These are phyloP conservation scores for Theretra japonica DNA, from an alignment of 2,888 invertebrate genomes.

Conservation along the genomic window DNA sequence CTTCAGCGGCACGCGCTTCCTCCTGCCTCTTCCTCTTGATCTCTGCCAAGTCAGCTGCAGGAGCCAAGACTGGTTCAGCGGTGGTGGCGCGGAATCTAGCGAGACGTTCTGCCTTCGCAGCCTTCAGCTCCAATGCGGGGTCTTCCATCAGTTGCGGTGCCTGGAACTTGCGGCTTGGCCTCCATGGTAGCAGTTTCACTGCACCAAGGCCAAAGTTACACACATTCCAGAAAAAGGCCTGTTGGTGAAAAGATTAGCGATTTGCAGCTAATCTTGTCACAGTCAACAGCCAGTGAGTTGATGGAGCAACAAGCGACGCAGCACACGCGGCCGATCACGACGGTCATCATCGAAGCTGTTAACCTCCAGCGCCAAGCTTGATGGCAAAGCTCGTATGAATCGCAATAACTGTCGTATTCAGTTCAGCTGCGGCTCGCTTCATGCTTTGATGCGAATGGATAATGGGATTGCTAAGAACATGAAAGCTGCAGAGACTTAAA, in stretches of 20 bases:
- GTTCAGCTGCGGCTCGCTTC: conserved; percentile 62
- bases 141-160: conserved; percentile 84
- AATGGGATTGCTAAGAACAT: conserved; percentile 47
- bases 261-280: conserved; percentile 7
- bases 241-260: conserved; percentile 39
- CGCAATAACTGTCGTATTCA: conserved; percentile 55
- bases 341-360: conserved; percentile 66
- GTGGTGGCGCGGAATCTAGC: conserved; percentile 85
- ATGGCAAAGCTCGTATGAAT: conserved; percentile 62
- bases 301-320: conserved; percentile 58
- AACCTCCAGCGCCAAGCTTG: conserved; percentile 67
- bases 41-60: conserved; percentile 83
- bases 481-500: conserved; percentile 29
- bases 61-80: conserved; percentile 72
- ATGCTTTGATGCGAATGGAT: conserved; percentile 73
- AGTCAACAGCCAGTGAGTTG: conserved; percentile 22
- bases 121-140: conserved; percentile 84
- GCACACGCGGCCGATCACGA: conserved; percentile 58
- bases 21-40: conserved; percentile 85
- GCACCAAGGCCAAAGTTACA: conserved; percentile 76
- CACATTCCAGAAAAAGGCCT: conserved; percentile 59
- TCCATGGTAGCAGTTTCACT: conserved; percentile 87
- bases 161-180: conserved; percentile 89
- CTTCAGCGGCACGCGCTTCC: conserved; percentile 86
- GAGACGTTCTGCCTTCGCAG: conserved; percentile 86